Conservation (phyloP, 2,797 vertebrate genomes). For the Myotis daubentonii region DNA sequence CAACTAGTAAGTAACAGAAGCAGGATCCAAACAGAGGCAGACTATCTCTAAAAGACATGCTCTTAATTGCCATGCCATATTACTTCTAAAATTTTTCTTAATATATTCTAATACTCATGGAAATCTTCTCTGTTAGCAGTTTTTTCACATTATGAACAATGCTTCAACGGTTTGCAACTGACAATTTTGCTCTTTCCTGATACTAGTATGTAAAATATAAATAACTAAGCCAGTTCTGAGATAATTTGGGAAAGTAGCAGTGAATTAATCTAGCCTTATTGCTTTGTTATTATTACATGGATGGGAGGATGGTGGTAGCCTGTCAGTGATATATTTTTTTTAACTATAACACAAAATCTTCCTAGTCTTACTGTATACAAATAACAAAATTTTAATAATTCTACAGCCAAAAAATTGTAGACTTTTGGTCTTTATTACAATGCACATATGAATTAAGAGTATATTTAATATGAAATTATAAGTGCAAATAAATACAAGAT, state of each 20-base stretch:
- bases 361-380: background rate
- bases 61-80: background rate
- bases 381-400: slow-evolving; percentile 47
- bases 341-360: slow-evolving; percentile 27
- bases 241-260: background rate
- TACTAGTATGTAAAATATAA: background rate
- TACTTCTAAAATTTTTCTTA: background rate
- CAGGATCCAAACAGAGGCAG: background rate
- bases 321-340: background rate
- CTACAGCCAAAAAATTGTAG: background rate
- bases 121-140: background rate
- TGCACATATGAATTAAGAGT: background rate
- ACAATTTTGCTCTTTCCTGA: background rate
- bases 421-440: slow-evolving; percentile 15
- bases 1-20: background rate
- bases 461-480: background rate
- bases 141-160: slow-evolving; percentile 20
- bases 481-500: background rate
- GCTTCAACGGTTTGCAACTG: background rate
- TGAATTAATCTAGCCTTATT: slow-evolving; percentile 16
- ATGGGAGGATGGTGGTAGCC: background rate
- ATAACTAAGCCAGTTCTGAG: slow-evolving; percentile 34
- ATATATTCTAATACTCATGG: background rate
- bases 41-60: background rate
- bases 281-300: background rate